These are phyloP conservation scores for Isoperla grammatica DNA, from an alignment of 2,888 invertebrate genomes.

Conservation along the genomic window DNA sequence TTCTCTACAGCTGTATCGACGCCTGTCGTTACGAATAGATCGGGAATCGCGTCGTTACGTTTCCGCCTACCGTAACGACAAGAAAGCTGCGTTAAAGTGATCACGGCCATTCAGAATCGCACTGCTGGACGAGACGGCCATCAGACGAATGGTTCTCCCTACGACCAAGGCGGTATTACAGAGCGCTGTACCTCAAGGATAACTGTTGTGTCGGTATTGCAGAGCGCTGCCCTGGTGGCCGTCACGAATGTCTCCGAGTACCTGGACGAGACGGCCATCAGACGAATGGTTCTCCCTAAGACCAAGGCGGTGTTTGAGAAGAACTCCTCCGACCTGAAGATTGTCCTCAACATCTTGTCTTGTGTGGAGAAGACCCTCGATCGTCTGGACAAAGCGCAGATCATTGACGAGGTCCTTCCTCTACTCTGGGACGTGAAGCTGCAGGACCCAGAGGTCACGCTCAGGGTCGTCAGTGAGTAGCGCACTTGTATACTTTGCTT, in stretches of 20 bases:
- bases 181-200: slow-evolving; percentile 68
- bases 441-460: slow-evolving; percentile 81
- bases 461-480: slow-evolving; percentile 89
- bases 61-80: too few relatives aligned
- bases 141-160: slow-evolving; percentile 72
- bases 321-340: slow-evolving; percentile 71
- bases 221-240: slow-evolving; percentile 86
- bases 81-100: too few relatives aligned
- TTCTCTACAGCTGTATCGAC: too few relatives aligned
- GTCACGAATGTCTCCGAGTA: slow-evolving; percentile 79
- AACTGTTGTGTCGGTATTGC: slow-evolving; percentile 36
- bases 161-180: slow-evolving; percentile 78
- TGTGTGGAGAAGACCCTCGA: slow-evolving; percentile 77
- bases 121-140: slow-evolving; percentile 73
- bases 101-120: too few relatives aligned
- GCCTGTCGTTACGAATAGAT: too few relatives aligned
- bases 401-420: slow-evolving; percentile 86
- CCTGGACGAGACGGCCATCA: slow-evolving; percentile 74
- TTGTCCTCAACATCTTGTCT: slow-evolving; percentile 70
- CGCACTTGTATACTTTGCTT: too few relatives aligned
- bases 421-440: slow-evolving; percentile 79
- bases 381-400: slow-evolving; percentile 78
- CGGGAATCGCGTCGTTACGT: too few relatives aligned
- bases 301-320: slow-evolving; percentile 75
- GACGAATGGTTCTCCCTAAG: slow-evolving; percentile 74